Evolutionary conservation across 2,888 invertebrate species (phyloP), one percentile per base, ranked within the genome.

Genomic region (Sphinx pinastri): DNA sequence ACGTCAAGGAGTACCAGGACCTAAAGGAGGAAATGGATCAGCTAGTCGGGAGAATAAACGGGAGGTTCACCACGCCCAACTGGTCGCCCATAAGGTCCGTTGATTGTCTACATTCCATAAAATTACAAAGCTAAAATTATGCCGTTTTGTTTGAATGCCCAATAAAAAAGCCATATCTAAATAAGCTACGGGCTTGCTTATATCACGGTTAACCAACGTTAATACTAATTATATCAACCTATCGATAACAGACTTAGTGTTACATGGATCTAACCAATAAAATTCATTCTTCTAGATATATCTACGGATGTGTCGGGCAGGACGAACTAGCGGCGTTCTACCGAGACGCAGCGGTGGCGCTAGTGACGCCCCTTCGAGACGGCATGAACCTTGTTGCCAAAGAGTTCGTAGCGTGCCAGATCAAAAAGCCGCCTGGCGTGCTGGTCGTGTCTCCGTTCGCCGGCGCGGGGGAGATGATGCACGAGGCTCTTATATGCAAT

Each of bases 311-410:
- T 84, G 97, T 98, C 1, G 97, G 96, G 68, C 98, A 98, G 88
- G 96, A 97, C 69, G 97, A 98, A 82, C 88, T 98, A 60, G 98
- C 98, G 0, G 97, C 97, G 0, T 97, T 98, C 84, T 98, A 98
- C 87, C 94, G 98, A 25, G 98, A 98, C 80, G 96, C 98, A 0
- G 96, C 97, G 0, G 98, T 98, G 0, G 98, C 98, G 51, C 90
- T 98, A 57, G 98, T 98, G 0, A 98, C 98, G 0, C 98, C 98
- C 0, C 88, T 98, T 3, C 94, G 98, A 69, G 98, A 98, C 81
- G 98, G 98, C 68, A 98, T 98, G 98, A 98, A 98, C 89, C 94
- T 98, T 69, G 98, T 98, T 0, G 98, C 98, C 10, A 98, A 98
- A 86, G 98, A 98, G 87, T 98, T 98, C 84, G 98, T 98, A 0